phyloP scores from a whole-genome alignment of 2,888 invertebrate genomes.

The Erebia aethiops region DNA sequence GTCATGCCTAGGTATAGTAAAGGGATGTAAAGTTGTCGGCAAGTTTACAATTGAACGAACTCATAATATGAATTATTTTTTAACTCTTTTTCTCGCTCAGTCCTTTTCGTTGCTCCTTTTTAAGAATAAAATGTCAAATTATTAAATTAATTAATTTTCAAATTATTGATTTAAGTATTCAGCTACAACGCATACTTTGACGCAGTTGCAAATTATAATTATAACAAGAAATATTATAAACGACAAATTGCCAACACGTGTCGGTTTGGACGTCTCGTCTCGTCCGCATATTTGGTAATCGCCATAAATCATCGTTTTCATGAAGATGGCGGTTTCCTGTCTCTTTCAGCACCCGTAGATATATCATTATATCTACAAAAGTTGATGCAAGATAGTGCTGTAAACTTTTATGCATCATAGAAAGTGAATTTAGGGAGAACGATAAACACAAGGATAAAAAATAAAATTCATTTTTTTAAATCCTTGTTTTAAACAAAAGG shows the following conservation, averaged over 20 bases:
- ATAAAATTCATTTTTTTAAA: too few relatives aligned
- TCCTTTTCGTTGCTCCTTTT: too few relatives aligned
- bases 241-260: constrained; percentile 53
- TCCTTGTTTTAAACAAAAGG: too few relatives aligned
- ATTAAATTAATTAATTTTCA: too few relatives aligned
- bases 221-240: constrained; percentile 52
- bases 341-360: constrained; percentile 2
- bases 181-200: constrained; percentile 13
- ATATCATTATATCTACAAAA: not conserved
- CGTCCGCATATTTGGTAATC: constrained; percentile 26
- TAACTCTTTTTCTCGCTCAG: too few relatives aligned
- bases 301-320: constrained; percentile 11
- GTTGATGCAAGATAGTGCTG: not conserved
- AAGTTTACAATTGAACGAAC: too few relatives aligned
- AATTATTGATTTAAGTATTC: too few relatives aligned
- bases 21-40: too few relatives aligned
- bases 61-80: too few relatives aligned
- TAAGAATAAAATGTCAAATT: too few relatives aligned
- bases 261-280: constrained; percentile 27
- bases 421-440: not conserved
- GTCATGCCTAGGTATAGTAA: too few relatives aligned
- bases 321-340: constrained; percentile 1
- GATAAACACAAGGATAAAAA: not conserved
- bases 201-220: constrained; percentile 32
- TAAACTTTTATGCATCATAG: not conserved